A percentile compares a stretch with the other conserved stretches of the same genome.
Conservation (phyloP, 2,113 vertebrate genomes). For the Phaetusa simplex region DNA sequence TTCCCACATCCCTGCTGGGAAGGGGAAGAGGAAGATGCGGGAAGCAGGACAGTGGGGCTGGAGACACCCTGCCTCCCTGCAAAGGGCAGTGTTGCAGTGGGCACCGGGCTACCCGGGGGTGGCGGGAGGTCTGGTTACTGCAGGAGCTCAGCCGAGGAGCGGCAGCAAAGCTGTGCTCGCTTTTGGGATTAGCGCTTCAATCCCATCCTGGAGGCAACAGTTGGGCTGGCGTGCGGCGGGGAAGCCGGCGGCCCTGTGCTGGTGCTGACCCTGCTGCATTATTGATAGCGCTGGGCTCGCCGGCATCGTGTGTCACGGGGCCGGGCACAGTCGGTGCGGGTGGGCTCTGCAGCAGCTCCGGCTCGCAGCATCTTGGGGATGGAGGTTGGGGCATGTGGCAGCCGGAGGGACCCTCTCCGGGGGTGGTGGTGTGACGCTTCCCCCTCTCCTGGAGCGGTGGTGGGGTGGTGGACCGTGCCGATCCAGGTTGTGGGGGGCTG, state of each 20-base stretch:
- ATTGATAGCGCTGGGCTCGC: background rate
- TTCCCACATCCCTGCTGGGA: background rate
- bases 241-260: background rate
- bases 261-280: slow-evolving; percentile 18
- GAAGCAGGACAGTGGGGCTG: background rate
- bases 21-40: background rate
- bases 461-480: rapidly evolving
- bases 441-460: background rate
- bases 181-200: background rate
- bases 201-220: background rate
- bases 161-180: rapidly evolving
- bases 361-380: background rate
- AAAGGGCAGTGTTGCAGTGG: rapidly evolving
- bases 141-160: background rate
- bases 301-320: background rate
- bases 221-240: rapidly evolving
- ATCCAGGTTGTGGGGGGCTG: background rate
- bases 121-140: rapidly evolving
- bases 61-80: no score
- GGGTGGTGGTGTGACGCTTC: background rate
- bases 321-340: background rate
- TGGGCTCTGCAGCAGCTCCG: background rate
- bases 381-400: background rate
- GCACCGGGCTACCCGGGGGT: rapidly evolving
- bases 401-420: background rate